These are phyloP conservation scores for Oscheius sp. DNA, from an alignment of 1,140 invertebrate species.

Conservation along the genomic window DNA sequence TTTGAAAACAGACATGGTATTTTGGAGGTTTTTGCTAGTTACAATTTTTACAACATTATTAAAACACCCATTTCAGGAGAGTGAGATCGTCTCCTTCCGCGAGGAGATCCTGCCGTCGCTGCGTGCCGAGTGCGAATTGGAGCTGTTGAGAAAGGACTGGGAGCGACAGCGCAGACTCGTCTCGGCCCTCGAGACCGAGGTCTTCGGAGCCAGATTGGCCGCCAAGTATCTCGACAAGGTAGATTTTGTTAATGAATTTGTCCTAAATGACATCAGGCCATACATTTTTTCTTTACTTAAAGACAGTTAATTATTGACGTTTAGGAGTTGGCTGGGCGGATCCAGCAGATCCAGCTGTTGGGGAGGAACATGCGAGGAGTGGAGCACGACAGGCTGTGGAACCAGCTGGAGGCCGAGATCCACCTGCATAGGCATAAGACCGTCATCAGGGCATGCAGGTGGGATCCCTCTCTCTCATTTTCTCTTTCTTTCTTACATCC, in stretches of 20 bases:
- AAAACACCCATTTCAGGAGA: conserved; percentile 58
- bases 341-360: conserved; percentile 81
- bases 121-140: conserved; percentile 69
- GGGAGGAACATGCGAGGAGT: conserved; percentile 71
- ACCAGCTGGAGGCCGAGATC: conserved; percentile 80
- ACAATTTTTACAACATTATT: background rate
- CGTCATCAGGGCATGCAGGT: conserved; percentile 51
- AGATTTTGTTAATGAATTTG: background rate
- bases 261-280: too few species aligned
- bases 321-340: conserved; percentile 75
- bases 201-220: conserved; percentile 77
- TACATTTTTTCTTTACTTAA: background rate
- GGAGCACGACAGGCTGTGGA: conserved; percentile 78
- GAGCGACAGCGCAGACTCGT: conserved; percentile 71
- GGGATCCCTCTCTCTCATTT: background rate
- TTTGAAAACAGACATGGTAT: too few species aligned
- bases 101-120: conserved; percentile 61
- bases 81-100: conserved; percentile 63
- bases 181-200: conserved; percentile 73
- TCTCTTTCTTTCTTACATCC: background rate
- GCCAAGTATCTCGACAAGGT: conserved; percentile 79
- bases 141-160: conserved; percentile 72
- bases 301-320: background rate
- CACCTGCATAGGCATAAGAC: conserved; percentile 72
- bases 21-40: too few species aligned